A percentile compares a stretch with the other conserved stretches of the same genome.
phyloP scores from a whole-genome alignment of 1,140 invertebrate genomes.

The Drosophila lacertosa region DNA sequence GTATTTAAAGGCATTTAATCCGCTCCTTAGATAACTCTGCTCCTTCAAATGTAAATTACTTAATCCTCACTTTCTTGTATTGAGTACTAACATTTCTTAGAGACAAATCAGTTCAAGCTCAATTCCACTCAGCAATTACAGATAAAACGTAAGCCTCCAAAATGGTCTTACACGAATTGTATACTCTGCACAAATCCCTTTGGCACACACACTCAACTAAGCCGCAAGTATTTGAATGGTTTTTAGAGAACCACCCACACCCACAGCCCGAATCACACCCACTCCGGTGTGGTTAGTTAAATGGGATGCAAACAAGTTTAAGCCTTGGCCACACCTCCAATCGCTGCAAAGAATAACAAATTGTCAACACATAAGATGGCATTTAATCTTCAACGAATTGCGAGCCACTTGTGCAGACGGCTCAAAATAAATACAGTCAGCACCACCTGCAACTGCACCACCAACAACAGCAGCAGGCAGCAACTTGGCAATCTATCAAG shows the following conservation, averaged over 20 bases:
- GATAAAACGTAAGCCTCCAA: neutral
- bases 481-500: conserved; percentile 69
- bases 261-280: neutral
- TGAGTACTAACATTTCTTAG: too few species aligned
- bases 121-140: too few species aligned
- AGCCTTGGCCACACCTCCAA: conserved; percentile 35
- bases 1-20: too few species aligned
- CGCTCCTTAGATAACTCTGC: too few species aligned
- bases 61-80: too few species aligned
- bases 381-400: conserved; percentile 82
- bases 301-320: conserved; percentile 43
- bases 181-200: neutral
- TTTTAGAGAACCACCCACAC: too few species aligned
- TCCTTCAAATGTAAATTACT: too few species aligned
- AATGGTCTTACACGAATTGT: neutral
- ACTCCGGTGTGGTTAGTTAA: neutral
- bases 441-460: conserved; percentile 20
- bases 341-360: conserved; percentile 62
- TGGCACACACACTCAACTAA: neutral
- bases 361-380: conserved; percentile 79
- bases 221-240: conserved; percentile 15
- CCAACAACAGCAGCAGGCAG: neutral
- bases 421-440: conserved; percentile 72
- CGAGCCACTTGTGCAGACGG: conserved; percentile 75
- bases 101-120: too few species aligned